Base-by-base conservation (phyloP, 1,140 invertebrate genomes). In the Acyrthosiphon pisum region DNA sequence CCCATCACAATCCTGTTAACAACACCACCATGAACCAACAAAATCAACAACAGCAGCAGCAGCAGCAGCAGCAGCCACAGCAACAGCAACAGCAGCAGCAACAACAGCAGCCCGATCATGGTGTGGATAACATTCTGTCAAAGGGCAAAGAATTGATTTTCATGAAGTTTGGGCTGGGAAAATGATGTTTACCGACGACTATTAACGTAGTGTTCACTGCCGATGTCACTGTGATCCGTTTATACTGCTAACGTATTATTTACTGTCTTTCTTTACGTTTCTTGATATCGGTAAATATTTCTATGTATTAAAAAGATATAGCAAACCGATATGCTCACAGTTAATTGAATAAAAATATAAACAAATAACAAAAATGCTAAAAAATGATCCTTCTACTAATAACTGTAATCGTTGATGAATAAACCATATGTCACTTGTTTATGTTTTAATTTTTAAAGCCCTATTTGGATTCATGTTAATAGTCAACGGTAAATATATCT, bases 101-200 rank as follows among this genome's bases (percentile, higher is more conserved):
- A 11, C 95, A 95, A 14, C 97, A 97, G 35, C 97, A 97, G 81
- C 97, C 97, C 91, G 97, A 98, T 94, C 94, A 94, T 60, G 94
- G 94, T 53, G 95, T 95, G 35, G 95, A 95, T 93, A 95, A 95
- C 92, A 97, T 98, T 93, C 96, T 98, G 68, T 98, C 98, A 94
- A 98, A 98, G 95, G 98, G 98, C 94, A 98, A 98, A 95, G 98
- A 98, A 95, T 96, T 98, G 68, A 98, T 98, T 94, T 98, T 98
- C 95, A 98, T 98, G 96, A 98, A 98, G 96, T 98, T 98, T 95
- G 98, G 98, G 90, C 96, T 98, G 94, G 97, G 97, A 94, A 97
- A 97, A 97, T 97, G 97, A 97, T 93, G 50, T 93, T 93, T 84
- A 93, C 68, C 48, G 81, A 86, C 4, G 81, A 46, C 91, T 93